Percentiles rank a stretch among this genome's conserved stretches.
phyloP scores from a whole-genome alignment of 2,888 invertebrate species.

The Ethmia dodecea region DNA sequence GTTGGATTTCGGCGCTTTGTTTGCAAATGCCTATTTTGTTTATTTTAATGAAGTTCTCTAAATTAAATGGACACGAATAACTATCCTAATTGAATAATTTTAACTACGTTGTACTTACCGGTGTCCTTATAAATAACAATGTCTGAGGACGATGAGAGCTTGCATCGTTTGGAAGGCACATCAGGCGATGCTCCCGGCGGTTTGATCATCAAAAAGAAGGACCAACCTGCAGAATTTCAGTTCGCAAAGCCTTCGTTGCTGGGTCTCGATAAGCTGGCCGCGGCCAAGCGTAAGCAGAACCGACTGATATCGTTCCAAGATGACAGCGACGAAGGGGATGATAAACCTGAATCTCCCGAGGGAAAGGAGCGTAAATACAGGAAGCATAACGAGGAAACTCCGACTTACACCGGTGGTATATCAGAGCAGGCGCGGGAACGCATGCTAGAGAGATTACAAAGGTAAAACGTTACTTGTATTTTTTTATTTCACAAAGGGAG shows the following conservation, averaged over 20 bases:
- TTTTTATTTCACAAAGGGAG: no score
- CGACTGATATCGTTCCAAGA: slow-evolving; percentile 82
- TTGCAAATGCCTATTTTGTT: no score
- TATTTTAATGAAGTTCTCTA: no score
- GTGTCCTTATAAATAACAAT: no score
- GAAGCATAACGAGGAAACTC: slow-evolving; percentile 90
- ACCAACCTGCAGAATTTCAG: slow-evolving; percentile 81
- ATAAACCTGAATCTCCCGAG: slow-evolving; percentile 29
- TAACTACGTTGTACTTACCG: no score
- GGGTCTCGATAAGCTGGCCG: slow-evolving; percentile 91
- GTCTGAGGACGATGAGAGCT: slow-evolving; percentile 73
- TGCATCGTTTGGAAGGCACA: slow-evolving; percentile 86
- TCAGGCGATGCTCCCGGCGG: slow-evolving; percentile 82
- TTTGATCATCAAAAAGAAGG: slow-evolving; percentile 82
- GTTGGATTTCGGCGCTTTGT: no score
- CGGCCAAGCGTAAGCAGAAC: slow-evolving; percentile 82
- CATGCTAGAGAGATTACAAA: slow-evolving; percentile 81
- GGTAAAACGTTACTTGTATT: no score
- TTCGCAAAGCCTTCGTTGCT: slow-evolving; percentile 86
- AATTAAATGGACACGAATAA: no score
- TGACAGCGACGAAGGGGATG: slow-evolving; percentile 39
- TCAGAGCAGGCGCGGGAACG: slow-evolving; percentile 87
- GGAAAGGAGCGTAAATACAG: slow-evolving; percentile 83
- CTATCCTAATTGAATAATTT: no score
- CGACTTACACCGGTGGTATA: slow-evolving; percentile 95